A percentile compares a stretch with the other conserved stretches of the same genome.
phyloP scores from a whole-genome alignment of 2,113 vertebrate genomes.

The Hypomesus transpacificus region DNA sequence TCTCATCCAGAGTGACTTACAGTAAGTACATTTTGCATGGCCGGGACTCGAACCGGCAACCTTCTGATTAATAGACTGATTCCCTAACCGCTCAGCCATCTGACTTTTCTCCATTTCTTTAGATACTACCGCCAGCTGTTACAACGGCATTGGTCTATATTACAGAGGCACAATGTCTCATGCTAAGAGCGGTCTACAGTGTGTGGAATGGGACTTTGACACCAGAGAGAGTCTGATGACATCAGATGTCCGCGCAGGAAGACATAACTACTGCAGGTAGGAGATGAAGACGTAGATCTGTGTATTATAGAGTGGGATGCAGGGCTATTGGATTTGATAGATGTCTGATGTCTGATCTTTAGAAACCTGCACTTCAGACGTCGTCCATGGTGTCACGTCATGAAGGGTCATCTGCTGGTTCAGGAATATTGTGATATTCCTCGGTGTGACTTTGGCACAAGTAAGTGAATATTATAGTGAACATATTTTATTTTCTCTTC shows the following conservation, averaged over 20 bases:
- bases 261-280: slow-evolving; percentile 74
- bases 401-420: slow-evolving; percentile 15
- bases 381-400: slow-evolving; percentile 63
- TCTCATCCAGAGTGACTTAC: too few species aligned
- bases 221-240: slow-evolving; percentile 27
- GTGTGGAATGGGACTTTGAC: slow-evolving; percentile 52
- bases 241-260: slow-evolving; percentile 37
- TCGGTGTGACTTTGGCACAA: slow-evolving; percentile 15
- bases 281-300: neutral
- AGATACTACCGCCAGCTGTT: slow-evolving; percentile 43
- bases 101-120: neutral
- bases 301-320: too few species aligned
- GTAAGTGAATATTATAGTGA: slow-evolving; percentile 24
- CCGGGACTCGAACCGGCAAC: too few species aligned
- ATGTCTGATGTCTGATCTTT: neutral
- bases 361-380: slow-evolving; percentile 56
- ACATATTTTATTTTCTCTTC: neutral
- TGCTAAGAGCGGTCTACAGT: slow-evolving; percentile 48
- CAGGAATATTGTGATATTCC: slow-evolving; percentile 63
- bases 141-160: slow-evolving; percentile 47
- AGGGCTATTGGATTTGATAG: neutral
- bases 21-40: too few species aligned
- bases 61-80: too few species aligned
- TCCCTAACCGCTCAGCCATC: too few species aligned
- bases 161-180: slow-evolving; percentile 53